Conservation (phyloP, 2,113 vertebrate genomes). For the Epinephelus moara region DNA sequence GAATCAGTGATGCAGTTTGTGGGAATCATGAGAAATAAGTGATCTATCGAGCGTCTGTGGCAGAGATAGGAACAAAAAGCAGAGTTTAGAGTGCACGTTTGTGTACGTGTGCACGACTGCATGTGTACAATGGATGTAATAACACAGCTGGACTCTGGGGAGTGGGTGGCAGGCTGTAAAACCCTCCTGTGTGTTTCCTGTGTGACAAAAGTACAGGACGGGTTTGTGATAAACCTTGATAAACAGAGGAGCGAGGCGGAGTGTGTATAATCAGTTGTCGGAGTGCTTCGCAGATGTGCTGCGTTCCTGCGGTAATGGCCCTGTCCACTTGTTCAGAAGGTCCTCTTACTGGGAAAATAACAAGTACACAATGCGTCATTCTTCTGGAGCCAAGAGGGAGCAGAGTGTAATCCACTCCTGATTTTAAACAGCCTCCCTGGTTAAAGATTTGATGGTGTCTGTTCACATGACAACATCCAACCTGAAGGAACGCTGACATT, state of each 20-base stretch:
- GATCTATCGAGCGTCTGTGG: slow-evolving; percentile 41
- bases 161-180: slow-evolving; percentile 73
- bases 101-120: slow-evolving; percentile 34
- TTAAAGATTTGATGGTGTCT: slow-evolving; percentile 22
- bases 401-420: slow-evolving; percentile 43
- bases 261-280: slow-evolving; percentile 82
- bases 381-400: slow-evolving; percentile 34
- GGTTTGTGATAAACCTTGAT: slow-evolving; percentile 89
- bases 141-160: slow-evolving; percentile 88
- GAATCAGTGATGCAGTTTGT: background rate
- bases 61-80: slow-evolving; percentile 13
- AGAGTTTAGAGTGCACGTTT: slow-evolving; percentile 12
- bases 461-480: slow-evolving; percentile 18
- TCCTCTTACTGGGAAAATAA: slow-evolving; percentile 44
- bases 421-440: slow-evolving; percentile 41
- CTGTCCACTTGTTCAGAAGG: slow-evolving; percentile 58
- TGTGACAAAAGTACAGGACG: slow-evolving; percentile 69
- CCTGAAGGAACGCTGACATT: background rate
- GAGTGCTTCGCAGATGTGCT: slow-evolving; percentile 76
- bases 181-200: slow-evolving; percentile 82
- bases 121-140: slow-evolving; percentile 67
- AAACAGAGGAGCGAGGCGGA: slow-evolving; percentile 85
- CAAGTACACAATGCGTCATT: slow-evolving; percentile 55
- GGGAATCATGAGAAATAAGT: background rate
- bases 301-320: slow-evolving; percentile 60